A percentile compares a stretch with the other conserved stretches of the same genome.
Evolutionary conservation across 2,888 invertebrate species (phyloP).

Genomic region (Pegoplata infirma): DNA sequence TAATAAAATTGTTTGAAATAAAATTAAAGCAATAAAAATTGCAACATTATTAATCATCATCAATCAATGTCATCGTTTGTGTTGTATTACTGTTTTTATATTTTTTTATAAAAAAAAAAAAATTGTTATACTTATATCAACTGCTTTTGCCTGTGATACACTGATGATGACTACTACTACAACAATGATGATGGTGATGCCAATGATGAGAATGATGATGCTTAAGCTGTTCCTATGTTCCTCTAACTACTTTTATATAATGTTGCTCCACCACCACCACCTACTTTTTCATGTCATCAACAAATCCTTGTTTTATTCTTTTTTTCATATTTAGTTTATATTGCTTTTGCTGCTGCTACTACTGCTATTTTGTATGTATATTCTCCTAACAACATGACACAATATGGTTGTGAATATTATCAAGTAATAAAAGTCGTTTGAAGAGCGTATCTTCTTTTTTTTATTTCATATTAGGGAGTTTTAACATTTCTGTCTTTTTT

Average conservation of each 20-base stretch:
- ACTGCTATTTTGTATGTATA: too few species aligned
- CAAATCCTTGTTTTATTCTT: conserved; percentile 20
- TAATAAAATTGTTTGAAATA: conserved; percentile 61
- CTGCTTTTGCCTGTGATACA: conserved; percentile 4
- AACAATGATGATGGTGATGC: not conserved
- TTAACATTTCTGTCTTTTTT: conserved; percentile 5
- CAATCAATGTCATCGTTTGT: conserved; percentile 76
- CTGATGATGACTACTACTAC: not conserved
- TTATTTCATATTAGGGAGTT: conserved; percentile 2
- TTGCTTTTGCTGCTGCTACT: not conserved
- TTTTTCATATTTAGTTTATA: too few species aligned
- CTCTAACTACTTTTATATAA: not conserved
- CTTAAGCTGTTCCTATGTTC: conserved; percentile 25
- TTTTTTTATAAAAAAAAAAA: not conserved
- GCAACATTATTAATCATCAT: conserved; percentile 78
- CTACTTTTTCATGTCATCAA: conserved; percentile 39
- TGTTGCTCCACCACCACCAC: conserved; percentile 44
- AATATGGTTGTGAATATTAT: conserved; percentile 61
- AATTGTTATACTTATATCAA: not conserved
- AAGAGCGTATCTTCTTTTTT: conserved; percentile 28
- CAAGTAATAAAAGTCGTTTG: conserved; percentile 59
- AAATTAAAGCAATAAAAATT: conserved; percentile 76
- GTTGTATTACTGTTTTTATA: conserved; percentile 49
- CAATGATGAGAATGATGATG: conserved; percentile 19
- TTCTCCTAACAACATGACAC: conserved; percentile 49